Percentiles rank a stretch among this genome's conserved stretches.
These are phyloP conservation scores for Hippoglossus stenolepis DNA, from an alignment of 2,113 vertebrate genomes.

Conservation along the genomic window DNA sequence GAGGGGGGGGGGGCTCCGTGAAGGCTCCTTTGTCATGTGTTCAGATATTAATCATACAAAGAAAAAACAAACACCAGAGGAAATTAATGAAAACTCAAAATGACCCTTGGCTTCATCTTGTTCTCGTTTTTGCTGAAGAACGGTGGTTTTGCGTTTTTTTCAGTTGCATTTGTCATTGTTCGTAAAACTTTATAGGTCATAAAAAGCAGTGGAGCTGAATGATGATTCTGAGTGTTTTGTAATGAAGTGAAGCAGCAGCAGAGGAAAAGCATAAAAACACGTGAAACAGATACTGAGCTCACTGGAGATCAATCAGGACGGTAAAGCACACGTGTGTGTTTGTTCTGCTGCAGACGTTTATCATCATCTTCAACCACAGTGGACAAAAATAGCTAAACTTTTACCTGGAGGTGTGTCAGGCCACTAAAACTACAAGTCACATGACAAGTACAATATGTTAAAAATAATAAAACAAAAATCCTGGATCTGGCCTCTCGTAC, in stretches of 20 bases:
- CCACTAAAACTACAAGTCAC: no score
- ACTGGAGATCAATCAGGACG: background rate
- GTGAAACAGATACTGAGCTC: no score
- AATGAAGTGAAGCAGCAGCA: background rate
- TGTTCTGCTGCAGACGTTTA: no score
- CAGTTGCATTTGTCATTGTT: constrained; percentile 21
- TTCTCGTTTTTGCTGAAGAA: constrained; percentile 1
- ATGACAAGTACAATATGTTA: no score
- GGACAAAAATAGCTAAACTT: no score
- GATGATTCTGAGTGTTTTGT: background rate
- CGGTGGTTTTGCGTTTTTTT: background rate
- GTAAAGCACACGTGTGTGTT: background rate
- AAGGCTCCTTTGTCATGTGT: constrained; percentile 10
- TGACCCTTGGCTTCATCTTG: constrained; percentile 59
- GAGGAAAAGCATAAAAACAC: background rate
- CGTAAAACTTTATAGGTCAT: constrained; percentile 4
- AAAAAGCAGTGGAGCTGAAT: background rate
- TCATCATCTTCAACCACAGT: no score
- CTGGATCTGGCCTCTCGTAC: no score
- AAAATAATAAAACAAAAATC: no score
- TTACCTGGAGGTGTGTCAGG: no score
- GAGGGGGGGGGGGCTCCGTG: no score
- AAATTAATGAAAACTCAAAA: constrained; percentile 55
- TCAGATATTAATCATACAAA: constrained; percentile 54
- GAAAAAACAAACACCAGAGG: background rate